A percentile compares a stretch with the other conserved stretches of the same genome.
These are phyloP conservation scores for Popillia japonica DNA, from an alignment of 1,140 invertebrate species.

Conservation along the genomic window DNA sequence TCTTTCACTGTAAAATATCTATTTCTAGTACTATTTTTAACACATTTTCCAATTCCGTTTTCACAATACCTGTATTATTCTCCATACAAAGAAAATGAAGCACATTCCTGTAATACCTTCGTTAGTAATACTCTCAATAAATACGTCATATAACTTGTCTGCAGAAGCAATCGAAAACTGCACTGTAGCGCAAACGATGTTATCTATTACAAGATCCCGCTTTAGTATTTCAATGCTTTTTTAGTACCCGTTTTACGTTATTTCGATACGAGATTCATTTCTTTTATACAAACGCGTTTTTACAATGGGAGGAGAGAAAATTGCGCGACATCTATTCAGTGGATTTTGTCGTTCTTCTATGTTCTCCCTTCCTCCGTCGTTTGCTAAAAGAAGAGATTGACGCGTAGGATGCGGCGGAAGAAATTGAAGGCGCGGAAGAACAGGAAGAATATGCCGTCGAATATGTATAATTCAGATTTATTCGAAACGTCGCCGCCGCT, in stretches of 20 bases:
- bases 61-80: too few species aligned
- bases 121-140: too few species aligned
- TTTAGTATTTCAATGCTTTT: background rate
- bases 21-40: too few species aligned
- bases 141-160: too few species aligned
- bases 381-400: background rate
- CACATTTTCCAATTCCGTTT: too few species aligned
- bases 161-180: background rate
- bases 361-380: background rate
- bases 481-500: background rate
- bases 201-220: background rate
- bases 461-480: conserved; percentile 2
- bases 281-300: background rate
- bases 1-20: too few species aligned
- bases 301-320: background rate
- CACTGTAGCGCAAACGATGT: background rate
- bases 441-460: background rate
- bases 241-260: background rate
- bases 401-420: background rate
- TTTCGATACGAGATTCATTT: background rate
- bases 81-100: too few species aligned
- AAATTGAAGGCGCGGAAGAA: background rate
- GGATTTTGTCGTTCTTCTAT: background rate
- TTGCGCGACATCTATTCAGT: background rate
- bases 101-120: too few species aligned